Base-by-base conservation (phyloP, 2,888 invertebrate species). In the Eubasilissa splendida region DNA sequence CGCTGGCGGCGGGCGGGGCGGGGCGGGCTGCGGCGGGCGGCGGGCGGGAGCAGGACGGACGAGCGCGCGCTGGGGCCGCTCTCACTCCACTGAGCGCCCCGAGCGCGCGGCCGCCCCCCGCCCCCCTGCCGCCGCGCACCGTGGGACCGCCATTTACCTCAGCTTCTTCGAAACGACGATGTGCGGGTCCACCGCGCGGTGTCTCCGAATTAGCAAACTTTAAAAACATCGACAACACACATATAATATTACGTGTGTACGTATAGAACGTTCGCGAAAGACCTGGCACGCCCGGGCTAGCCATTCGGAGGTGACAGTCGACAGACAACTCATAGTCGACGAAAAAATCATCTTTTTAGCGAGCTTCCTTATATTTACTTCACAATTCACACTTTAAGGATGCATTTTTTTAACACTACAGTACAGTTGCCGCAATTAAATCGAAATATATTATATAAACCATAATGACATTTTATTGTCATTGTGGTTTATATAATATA, bases 141-240 rank as follows among this genome's bases (percentile, higher is more conserved):
- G 66, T 59, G 10, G 56, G 58, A 50, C 66, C 68, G 52, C 77
- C 53, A 31, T 70, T 70, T 70, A 71, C 52, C 77, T 22, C 71
- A 12, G 53, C 59, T 22, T 58, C 70, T 68, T 14, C 77, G 70
- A 53, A 54, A 33, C 22, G 22, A 22, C 60, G 42, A 31, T 22
- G 42, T n/a, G 7, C 59, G n/a, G n/a, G 22, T 31, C 33, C 50
- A 4, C 42, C 76, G 42, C 42, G 11, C 33, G 10, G 7, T 11
- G 59, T 12, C 54, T 12, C 10, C 10, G 54, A 54, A 22, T 22
- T 58, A 58, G 2, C 42, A 42, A 42, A 42, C 22, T 42, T 42
- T 42, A 42, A 42, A 42, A 42, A 42, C 42, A 63, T 33, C 63
- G 33, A 52, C 50, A 11, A 11, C 50, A 22, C 1, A 22, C 22